These are phyloP conservation scores for Rhadina sibilatrix DNA, from an alignment of 2,113 vertebrate genomes.

Conservation along the genomic window DNA sequence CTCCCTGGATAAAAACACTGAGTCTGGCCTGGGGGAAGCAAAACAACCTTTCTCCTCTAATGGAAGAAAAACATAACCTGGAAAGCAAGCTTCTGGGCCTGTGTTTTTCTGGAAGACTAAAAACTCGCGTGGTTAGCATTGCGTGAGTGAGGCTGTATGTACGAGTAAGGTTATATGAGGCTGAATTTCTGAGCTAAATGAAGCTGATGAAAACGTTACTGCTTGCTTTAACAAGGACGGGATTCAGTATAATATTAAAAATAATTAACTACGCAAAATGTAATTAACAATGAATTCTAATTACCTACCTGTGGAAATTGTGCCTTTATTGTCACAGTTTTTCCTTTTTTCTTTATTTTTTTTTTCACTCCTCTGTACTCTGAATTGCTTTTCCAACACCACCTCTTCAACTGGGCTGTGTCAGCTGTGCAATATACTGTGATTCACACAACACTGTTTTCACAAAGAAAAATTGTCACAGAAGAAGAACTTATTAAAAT, in stretches of 20 bases:
- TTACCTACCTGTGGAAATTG: neutral
- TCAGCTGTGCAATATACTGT: neutral
- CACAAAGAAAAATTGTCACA: neutral
- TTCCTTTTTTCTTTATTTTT: neutral
- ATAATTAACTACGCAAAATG: conserved; percentile 31
- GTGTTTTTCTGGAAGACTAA: neutral
- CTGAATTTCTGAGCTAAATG: neutral
- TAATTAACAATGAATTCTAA: conserved; percentile 44
- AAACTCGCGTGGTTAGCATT: neutral
- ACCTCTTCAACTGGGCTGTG: neutral
- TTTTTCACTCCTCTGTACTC: neutral
- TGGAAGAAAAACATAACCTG: neutral
- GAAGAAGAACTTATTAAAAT: neutral
- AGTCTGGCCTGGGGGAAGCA: neutral
- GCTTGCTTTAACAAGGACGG: neutral
- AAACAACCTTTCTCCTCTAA: neutral
- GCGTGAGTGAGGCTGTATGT: neutral
- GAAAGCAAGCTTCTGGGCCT: neutral
- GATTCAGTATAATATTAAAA: neutral
- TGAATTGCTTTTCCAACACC: neutral
- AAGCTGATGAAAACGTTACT: neutral
- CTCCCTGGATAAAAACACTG: neutral
- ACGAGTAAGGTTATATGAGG: neutral
- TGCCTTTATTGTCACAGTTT: neutral
- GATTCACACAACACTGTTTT: neutral